phyloP scores from a whole-genome alignment of 2,797 vertebrate species.

The Notolabrus celidotus region DNA sequence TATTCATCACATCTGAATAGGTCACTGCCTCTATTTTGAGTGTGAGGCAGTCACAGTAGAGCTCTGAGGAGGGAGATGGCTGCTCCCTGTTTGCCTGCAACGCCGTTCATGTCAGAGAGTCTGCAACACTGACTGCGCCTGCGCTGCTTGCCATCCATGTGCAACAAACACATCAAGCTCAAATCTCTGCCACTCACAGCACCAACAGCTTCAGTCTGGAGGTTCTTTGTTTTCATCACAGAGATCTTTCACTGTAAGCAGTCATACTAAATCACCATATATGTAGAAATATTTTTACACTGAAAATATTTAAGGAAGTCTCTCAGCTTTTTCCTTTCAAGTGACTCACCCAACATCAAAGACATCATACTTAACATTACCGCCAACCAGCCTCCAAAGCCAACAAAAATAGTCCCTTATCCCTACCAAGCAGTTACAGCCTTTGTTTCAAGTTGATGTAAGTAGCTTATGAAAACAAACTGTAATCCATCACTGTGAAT shows the following conservation, averaged over 20 bases:
- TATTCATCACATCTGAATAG: slow-evolving; percentile 84
- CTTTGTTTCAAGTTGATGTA: slow-evolving; percentile 20
- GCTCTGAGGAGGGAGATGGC: slow-evolving; percentile 56
- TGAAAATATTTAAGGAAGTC: neutral
- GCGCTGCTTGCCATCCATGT: slow-evolving; percentile 30
- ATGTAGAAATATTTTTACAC: slow-evolving; percentile 2
- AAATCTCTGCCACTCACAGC: slow-evolving; percentile 18
- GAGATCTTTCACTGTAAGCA: neutral
- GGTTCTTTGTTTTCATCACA: neutral
- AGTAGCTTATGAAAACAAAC: slow-evolving; percentile 13
- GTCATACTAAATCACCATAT: neutral
- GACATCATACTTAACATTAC: neutral
- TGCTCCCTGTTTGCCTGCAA: slow-evolving; percentile 49
- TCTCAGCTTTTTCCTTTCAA: neutral
- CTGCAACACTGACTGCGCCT: slow-evolving; percentile 26
- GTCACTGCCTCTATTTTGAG: slow-evolving; percentile 80
- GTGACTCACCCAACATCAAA: neutral
- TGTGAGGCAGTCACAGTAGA: slow-evolving; percentile 69
- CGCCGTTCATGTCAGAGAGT: slow-evolving; percentile 41
- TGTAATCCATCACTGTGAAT: neutral
- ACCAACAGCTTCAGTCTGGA: neutral
- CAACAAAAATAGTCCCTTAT: neutral
- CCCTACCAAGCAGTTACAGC: neutral
- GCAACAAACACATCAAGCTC: slow-evolving; percentile 33
- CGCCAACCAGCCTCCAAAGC: neutral